Evolutionary conservation across 2,797 vertebrate genomes (phyloP).

Genomic region (Manis pentadactyla): DNA sequence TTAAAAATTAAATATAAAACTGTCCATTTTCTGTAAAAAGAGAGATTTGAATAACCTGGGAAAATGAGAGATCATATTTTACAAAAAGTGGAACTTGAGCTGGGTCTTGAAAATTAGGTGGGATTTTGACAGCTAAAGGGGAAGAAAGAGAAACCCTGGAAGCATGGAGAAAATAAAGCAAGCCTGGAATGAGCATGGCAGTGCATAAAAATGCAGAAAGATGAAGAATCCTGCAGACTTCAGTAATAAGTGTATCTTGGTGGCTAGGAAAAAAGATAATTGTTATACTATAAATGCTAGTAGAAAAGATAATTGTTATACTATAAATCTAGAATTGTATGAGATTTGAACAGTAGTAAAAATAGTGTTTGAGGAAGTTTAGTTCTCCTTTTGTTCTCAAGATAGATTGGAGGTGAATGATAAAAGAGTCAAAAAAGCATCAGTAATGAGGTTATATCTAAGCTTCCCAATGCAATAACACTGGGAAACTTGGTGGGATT

Average conservation of each 20-base stretch:
- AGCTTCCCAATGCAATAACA: neutral
- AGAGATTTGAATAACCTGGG: too few species aligned
- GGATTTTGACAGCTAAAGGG: neutral
- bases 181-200: neutral
- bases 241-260: neutral
- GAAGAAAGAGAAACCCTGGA: neutral
- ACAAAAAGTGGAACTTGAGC: too few species aligned
- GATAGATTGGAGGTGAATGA: neutral
- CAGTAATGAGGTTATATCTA: neutral
- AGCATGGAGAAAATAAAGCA: neutral
- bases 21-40: too few species aligned
- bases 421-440: neutral
- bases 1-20: too few species aligned
- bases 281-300: neutral
- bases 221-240: neutral
- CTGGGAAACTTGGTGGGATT: neutral
- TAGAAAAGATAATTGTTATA: neutral
- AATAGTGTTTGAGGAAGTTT: neutral
- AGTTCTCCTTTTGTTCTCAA: neutral
- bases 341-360: neutral
- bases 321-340: neutral
- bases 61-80: too few species aligned
- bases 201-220: neutral
- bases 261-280: neutral
- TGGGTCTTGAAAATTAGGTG: too few species aligned